These are phyloP conservation scores for Ptilorrhoa leucosticta DNA, from an alignment of 2,113 vertebrate species.

Conservation along the genomic window DNA sequence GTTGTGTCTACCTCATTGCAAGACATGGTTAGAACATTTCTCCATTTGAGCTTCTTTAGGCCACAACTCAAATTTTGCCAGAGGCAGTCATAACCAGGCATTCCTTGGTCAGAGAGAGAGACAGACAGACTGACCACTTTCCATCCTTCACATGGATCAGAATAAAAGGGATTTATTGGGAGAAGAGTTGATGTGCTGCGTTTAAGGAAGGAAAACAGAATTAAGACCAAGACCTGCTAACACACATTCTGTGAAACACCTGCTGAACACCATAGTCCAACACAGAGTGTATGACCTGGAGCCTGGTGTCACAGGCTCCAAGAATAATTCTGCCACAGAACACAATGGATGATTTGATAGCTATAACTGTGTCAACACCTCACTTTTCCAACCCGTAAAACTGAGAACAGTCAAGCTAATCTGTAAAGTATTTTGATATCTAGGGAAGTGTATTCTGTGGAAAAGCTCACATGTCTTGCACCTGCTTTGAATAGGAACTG, in stretches of 20 bases:
- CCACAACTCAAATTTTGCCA: neutral
- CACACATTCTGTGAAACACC: neutral
- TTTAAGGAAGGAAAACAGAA: neutral
- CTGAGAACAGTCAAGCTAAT: neutral
- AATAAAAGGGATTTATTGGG: neutral
- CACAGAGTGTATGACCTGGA: fast-evolving
- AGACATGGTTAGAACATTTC: neutral
- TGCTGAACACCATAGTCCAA: neutral
- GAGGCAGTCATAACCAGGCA: neutral
- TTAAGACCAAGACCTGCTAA: neutral
- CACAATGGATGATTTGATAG: fast-evolving
- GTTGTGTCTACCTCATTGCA: neutral
- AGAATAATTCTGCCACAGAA: neutral
- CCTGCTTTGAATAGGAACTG: neutral
- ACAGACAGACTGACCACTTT: neutral
- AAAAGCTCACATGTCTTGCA: neutral
- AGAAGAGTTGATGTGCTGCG: neutral
- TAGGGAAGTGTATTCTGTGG: neutral
- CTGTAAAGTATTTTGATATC: neutral
- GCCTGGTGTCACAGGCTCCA: neutral
- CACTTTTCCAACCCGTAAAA: neutral
- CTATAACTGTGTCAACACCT: neutral
- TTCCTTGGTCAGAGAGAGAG: fast-evolving
- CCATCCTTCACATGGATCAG: neutral
- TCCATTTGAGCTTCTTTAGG: neutral